Conservation (phyloP, 1,140 invertebrate species). For the Drosophila sturtevanti region DNA sequence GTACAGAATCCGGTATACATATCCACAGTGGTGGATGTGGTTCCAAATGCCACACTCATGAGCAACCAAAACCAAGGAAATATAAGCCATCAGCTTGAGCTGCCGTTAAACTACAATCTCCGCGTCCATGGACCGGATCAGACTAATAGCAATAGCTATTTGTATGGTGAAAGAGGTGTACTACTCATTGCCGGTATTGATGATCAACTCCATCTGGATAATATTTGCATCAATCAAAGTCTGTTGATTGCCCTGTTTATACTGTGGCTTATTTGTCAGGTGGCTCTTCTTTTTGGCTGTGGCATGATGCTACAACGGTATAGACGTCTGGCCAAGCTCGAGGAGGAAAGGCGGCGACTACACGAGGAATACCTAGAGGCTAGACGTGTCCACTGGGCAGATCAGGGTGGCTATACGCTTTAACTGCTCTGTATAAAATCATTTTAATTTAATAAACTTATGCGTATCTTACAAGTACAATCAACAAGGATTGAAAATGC, state of each 20-base stretch:
- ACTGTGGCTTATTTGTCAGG: slow-evolving; percentile 79
- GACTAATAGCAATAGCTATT: slow-evolving; percentile 75
- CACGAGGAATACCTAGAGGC: slow-evolving; percentile 75
- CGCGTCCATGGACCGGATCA: slow-evolving; percentile 82
- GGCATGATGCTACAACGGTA: slow-evolving; percentile 77
- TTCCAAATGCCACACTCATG: not conserved
- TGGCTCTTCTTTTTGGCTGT: slow-evolving; percentile 73
- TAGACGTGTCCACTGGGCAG: slow-evolving; percentile 77
- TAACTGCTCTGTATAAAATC: slow-evolving; percentile 59
- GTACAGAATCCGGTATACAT: slow-evolving; percentile 74
- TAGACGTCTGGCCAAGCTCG: slow-evolving; percentile 69
- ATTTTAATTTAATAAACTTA: slow-evolving; percentile 73
- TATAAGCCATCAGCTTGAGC: slow-evolving; percentile 43
- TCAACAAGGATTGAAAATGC: not conserved
- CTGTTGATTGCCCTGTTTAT: slow-evolving; percentile 75
- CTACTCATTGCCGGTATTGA: slow-evolving; percentile 83
- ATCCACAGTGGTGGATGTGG: slow-evolving; percentile 70
- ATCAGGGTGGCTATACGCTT: slow-evolving; percentile 77
- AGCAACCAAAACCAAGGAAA: slow-evolving; percentile 21
- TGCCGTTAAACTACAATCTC: slow-evolving; percentile 83
- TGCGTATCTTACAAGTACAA: slow-evolving; percentile 43
- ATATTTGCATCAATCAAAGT: slow-evolving; percentile 77
- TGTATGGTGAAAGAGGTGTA: slow-evolving; percentile 83
- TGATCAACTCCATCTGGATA: slow-evolving; percentile 71
- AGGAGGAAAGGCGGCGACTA: slow-evolving; percentile 72